Evolutionary conservation across 1,140 invertebrate species (phyloP), one percentile per base, ranked within the genome.

Genomic region (Drosophila littoralis): DNA sequence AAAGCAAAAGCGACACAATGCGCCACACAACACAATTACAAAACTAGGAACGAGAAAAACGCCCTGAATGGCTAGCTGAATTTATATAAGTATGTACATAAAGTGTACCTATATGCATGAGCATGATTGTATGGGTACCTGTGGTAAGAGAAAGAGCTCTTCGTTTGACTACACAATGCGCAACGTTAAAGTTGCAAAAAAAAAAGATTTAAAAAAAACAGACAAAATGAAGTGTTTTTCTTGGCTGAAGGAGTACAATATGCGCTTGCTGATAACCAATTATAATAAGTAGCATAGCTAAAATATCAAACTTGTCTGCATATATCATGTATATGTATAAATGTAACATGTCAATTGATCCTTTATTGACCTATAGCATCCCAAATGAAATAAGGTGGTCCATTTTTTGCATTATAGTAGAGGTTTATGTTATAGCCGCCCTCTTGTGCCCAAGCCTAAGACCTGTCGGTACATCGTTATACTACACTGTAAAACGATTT

Each of bases 11-110:
- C 71, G 57, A 69, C 71, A 74, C 71, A 74, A 74, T 74, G 65
- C 57, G 38, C 66, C 54, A 69, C 63, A 72, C 33, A 74, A 74
- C 71, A 69, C 65, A 69, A 74, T 74, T 69, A 81, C 67, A 81
- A 75, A 71, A 65, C 66, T 45, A 57, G 40, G 51, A 54, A 52
- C 70, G 71, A 82, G 51, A 70, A 69, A 69, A 78, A 68, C 55
- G 60, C 48, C 32, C 66, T 75, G 52, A 71, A 77, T 68, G 81
- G 79, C 67, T 65, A 28, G 38, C 65, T 43, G 63, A 86, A 67
- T 40, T 70, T 70, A 75, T 64, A 63, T 70, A 68, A 42, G 45
- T 45, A 36, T 22, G 46, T 59, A 71, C 40, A 45, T 66, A 61
- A 57, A 82, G 42, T 67, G 68, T 35, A 71, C 59, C 50, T 65